Evolutionary conservation across 2,888 invertebrate genomes (phyloP).

Genomic region (Drosophila pseudotalamancana): DNA sequence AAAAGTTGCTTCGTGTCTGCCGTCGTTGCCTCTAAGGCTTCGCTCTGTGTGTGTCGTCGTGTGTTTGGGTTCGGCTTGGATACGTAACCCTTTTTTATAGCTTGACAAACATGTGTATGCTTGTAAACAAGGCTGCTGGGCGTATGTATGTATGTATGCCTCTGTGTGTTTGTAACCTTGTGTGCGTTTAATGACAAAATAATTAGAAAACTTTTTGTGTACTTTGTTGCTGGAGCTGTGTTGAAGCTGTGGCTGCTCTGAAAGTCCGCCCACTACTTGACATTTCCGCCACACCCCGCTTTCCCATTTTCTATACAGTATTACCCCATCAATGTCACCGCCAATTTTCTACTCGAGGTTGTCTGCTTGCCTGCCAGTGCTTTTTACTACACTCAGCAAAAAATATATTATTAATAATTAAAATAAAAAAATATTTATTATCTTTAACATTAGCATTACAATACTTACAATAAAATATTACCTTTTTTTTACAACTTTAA

Average conservation of each 20-base stretch:
- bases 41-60: constrained; percentile 19
- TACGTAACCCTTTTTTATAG: constrained; percentile 79
- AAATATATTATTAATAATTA: no score
- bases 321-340: constrained; percentile 74
- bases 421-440: neutral
- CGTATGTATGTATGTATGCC: constrained; percentile 12
- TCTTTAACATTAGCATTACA: no score
- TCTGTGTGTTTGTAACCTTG: constrained; percentile 37
- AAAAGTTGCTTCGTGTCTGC: constrained; percentile 73
- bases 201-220: constrained; percentile 84
- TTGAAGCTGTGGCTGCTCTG: constrained; percentile 51
- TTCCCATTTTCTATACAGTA: constrained; percentile 14
- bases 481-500: no score
- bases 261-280: constrained; percentile 23
- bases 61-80: constrained; percentile 61
- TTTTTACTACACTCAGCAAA: constrained; percentile 8
- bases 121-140: constrained; percentile 57
- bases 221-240: constrained; percentile 71
- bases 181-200: constrained; percentile 83
- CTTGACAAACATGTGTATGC: constrained; percentile 74
- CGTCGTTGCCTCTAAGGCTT: constrained; percentile 51
- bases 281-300: neutral
- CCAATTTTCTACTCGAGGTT: constrained; percentile 68
- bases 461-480: no score
- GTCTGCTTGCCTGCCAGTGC: constrained; percentile 7